These are phyloP conservation scores for Drosophila mojavensis DNA, from an alignment of 1,140 invertebrate genomes.

Conservation along the genomic window DNA sequence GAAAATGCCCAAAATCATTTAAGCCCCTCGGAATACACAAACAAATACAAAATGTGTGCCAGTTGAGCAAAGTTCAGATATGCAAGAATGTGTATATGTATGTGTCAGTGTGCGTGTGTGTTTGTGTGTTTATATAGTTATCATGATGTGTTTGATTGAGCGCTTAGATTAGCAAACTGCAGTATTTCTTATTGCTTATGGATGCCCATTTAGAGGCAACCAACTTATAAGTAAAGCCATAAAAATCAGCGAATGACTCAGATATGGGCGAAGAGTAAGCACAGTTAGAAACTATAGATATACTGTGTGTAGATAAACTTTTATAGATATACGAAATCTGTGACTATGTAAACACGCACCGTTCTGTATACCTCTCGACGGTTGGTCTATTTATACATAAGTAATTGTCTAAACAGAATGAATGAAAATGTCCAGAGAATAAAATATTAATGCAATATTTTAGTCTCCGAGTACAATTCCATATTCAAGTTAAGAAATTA, in stretches of 20 bases:
- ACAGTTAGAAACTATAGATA: not conserved
- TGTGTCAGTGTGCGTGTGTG: not conserved
- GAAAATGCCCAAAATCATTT: conserved; percentile 27
- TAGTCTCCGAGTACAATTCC: no score
- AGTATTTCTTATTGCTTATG: conserved; percentile 9
- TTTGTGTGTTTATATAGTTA: not conserved
- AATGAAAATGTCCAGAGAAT: no score
- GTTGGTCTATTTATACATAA: no score
- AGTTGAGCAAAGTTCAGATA: conserved; percentile 11
- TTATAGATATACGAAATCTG: conserved; percentile 39
- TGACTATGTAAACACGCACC: conserved; percentile 28
- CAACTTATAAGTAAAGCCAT: conserved; percentile 2
- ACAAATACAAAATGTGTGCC: conserved; percentile 51
- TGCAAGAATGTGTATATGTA: not conserved
- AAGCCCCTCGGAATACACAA: conserved; percentile 54
- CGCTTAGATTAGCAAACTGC: conserved; percentile 17
- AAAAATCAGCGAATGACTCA: conserved; percentile 30
- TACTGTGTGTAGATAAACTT: conserved; percentile 9
- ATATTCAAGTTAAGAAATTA: no score
- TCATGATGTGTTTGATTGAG: not conserved
- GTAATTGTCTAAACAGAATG: not conserved
- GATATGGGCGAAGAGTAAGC: not conserved
- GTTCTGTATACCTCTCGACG: not conserved
- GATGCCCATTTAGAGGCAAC: conserved; percentile 16
- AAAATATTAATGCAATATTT: no score